phyloP scores from a whole-genome alignment of 2,888 invertebrate species.

The Amiota communis region DNA sequence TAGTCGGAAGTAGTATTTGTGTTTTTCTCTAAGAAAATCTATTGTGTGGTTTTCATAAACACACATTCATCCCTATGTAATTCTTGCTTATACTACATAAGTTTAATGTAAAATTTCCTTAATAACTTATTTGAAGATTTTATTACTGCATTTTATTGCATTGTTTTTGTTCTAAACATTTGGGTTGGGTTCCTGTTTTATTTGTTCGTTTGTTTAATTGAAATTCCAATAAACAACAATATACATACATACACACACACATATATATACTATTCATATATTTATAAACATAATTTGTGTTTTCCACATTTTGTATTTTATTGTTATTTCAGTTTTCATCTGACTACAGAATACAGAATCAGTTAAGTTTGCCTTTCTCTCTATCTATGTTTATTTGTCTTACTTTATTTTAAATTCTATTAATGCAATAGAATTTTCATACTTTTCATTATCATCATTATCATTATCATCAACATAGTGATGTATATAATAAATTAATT shows the following conservation, averaged over 20 bases:
- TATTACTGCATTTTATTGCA: constrained; percentile 31
- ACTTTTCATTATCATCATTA: constrained; percentile 38
- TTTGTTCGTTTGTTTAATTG: constrained; percentile 48
- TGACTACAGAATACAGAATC: background rate
- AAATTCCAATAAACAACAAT: constrained; percentile 55
- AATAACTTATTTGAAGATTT: constrained; percentile 59
- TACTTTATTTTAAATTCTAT: constrained; percentile 11
- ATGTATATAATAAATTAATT: constrained; percentile 38
- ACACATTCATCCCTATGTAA: background rate
- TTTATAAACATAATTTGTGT: constrained; percentile 25
- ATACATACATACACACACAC: constrained; percentile 12
- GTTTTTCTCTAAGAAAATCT: constrained; percentile 14
- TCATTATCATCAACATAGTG: constrained; percentile 20
- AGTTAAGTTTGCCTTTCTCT: background rate
- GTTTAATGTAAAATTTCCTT: constrained; percentile 46
- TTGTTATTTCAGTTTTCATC: constrained; percentile 19
- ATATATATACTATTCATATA: no score
- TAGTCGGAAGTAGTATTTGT: constrained; percentile 22
- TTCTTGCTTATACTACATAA: constrained; percentile 23
- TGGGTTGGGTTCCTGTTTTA: no score
- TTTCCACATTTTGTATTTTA: constrained; percentile 42
- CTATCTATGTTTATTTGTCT: constrained; percentile 37
- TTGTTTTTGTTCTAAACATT: background rate
- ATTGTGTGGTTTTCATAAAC: constrained; percentile 31
- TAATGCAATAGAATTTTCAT: no score